Evolutionary conservation across 2,113 vertebrate species (phyloP), one percentile per base, ranked within the genome.

Genomic region (Elaphurus davidianus): DNA sequence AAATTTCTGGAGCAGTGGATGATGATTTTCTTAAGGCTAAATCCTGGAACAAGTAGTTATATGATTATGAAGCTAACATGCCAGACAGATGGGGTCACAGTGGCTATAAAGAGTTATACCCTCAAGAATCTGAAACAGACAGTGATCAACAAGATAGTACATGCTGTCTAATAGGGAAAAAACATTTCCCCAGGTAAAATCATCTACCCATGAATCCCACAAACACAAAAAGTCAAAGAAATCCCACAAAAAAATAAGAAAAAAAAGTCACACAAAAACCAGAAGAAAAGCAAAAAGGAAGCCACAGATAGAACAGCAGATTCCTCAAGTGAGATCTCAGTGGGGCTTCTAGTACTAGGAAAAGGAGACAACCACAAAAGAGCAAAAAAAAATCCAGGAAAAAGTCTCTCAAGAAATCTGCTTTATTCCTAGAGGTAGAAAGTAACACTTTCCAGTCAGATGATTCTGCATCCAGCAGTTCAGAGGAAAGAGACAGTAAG

Each of bases 41-140:
- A 30, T 99, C 99, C 97, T 99, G 99, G 99, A 99, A 99, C 45
- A 99, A 99, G 96, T 99, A 99, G 97, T 99, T 99, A 13, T 99
- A 99, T 78, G 99, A 99, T 47, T 99, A 99, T 98, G 99, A 99
- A 98, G 99, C 99, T 97, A 99, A 99, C 83, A 99, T 99, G 99
- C 99, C 99, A 57, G 99, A 99, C 99, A 99, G 99, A 54, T 99
- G 99, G 99, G 99, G 99, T 95, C 99, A 99, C 97, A 99, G 99
- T 98, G 99, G 99, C n/a, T 99, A 99, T 97, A 99, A 99, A 98
- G 99, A 99, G 98, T 98, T 99, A 94, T 99, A 99, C 94, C 99
- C 99, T 40, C 99, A 99, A 96, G 99, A 99, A 97, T 99, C 99
- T 98, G 98, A 99, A 96, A 99, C 99, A 36, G 99, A 99, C 98